Conservation (phyloP, 2,113 vertebrate genomes). For the Pteruthius melanotis region DNA sequence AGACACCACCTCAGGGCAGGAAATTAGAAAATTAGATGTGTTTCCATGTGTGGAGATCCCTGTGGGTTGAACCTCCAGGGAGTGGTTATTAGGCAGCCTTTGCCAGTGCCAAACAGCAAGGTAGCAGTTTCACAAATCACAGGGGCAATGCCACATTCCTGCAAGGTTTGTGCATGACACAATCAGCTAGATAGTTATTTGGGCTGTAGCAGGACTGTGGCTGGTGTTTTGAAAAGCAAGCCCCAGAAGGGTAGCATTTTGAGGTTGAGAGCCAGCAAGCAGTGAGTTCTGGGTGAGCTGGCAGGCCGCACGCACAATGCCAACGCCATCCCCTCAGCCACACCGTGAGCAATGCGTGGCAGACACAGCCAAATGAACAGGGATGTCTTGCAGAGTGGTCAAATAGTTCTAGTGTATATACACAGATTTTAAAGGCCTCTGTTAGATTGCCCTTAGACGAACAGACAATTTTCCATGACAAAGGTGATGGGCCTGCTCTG, state of each 20-base stretch:
- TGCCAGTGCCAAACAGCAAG: accelerated
- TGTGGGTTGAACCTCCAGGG: accelerated
- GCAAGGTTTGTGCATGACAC: neutral
- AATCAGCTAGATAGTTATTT: neutral
- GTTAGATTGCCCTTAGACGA: neutral
- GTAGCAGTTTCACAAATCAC: neutral
- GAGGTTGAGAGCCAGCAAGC: accelerated
- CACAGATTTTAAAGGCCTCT: neutral
- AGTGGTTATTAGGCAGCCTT: neutral
- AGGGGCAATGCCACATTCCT: neutral
- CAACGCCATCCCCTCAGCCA: accelerated
- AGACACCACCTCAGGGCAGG: neutral
- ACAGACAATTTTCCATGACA: accelerated
- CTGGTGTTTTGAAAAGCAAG: neutral
- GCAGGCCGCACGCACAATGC: accelerated
- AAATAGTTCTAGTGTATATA: neutral
- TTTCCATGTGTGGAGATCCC: neutral
- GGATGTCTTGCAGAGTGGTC: neutral
- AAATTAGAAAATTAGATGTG: neutral
- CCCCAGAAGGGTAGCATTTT: neutral
- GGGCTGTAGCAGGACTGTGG: accelerated
- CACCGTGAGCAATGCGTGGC: accelerated
- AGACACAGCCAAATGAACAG: accelerated
- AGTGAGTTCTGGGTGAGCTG: neutral
- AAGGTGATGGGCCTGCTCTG: accelerated